Conservation (phyloP, 2,113 vertebrate genomes). For the Petaurus breviceps region DNA sequence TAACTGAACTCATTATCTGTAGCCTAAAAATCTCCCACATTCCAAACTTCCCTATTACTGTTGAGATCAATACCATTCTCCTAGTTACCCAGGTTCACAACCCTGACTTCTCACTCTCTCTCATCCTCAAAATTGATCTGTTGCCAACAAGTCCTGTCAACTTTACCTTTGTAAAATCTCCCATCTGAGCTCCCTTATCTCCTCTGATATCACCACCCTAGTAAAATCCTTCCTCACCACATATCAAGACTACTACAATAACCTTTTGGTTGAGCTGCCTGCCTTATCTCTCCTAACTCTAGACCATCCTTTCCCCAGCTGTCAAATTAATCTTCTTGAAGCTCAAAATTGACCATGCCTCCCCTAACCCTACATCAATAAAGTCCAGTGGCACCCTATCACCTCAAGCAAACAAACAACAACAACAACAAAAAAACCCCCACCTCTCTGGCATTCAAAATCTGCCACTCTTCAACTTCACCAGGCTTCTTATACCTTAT, state of each 20-base stretch:
- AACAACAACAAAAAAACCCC: too few relatives aligned
- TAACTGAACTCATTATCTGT: background rate
- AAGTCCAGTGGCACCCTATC: background rate
- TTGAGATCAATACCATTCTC: background rate
- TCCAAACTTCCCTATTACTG: background rate
- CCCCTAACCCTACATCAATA: background rate
- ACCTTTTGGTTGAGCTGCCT: background rate
- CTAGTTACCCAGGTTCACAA: background rate
- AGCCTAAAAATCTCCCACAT: background rate
- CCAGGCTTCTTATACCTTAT: background rate
- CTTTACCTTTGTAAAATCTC: background rate
- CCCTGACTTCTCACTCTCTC: background rate
- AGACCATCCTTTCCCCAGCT: background rate
- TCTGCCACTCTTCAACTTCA: background rate
- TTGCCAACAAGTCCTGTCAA: background rate
- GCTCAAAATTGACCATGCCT: background rate
- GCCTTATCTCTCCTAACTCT: background rate
- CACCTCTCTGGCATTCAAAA: background rate
- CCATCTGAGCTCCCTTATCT: too few relatives aligned
- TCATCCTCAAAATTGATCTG: background rate
- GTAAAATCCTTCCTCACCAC: background rate
- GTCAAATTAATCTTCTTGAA: background rate
- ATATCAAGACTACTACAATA: background rate
- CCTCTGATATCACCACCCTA: too few relatives aligned
- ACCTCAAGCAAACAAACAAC: too few relatives aligned